Percentiles rank a stretch among this genome's conserved stretches.
Evolutionary conservation across 2,797 vertebrate genomes (phyloP).

Genomic region (Geotrypetes seraphini): DNA sequence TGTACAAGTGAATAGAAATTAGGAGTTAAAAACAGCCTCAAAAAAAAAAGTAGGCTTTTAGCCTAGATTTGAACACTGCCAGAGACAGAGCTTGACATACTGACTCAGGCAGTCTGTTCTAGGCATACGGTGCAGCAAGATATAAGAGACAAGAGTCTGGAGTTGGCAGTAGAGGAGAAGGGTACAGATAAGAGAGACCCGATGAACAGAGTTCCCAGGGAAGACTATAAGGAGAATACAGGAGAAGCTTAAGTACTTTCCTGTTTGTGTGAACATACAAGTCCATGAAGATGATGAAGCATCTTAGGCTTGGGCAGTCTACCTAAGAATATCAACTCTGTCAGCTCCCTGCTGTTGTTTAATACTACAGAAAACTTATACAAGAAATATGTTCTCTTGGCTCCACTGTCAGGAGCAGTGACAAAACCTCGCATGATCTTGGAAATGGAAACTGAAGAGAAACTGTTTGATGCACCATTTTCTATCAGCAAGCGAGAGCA

Average conservation of each 20-base stretch:
- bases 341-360: slow-evolving; percentile 92
- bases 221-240: too few relatives aligned
- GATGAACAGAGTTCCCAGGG: too few relatives aligned
- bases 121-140: too few relatives aligned
- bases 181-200: too few relatives aligned
- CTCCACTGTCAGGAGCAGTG: slow-evolving; percentile 87
- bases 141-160: too few relatives aligned
- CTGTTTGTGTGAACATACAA: slow-evolving; percentile 73
- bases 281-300: slow-evolving; percentile 76
- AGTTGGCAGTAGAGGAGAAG: too few relatives aligned
- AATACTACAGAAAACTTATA: slow-evolving; percentile 95
- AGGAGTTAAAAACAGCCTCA: too few relatives aligned
- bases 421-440: slow-evolving; percentile 82
- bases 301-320: slow-evolving; percentile 87
- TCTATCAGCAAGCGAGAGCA: slow-evolving; percentile 88
- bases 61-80: too few relatives aligned
- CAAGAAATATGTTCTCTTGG: slow-evolving; percentile 94
- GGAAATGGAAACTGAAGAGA: slow-evolving; percentile 77
- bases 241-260: slow-evolving; percentile 87
- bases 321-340: slow-evolving; percentile 86
- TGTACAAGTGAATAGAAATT: too few relatives aligned
- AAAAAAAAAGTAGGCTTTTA: too few relatives aligned
- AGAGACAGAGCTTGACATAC: too few relatives aligned
- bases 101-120: too few relatives aligned
- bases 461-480: slow-evolving; percentile 84